Conservation (phyloP, 2,113 vertebrate species). For the Rana temporaria region DNA sequence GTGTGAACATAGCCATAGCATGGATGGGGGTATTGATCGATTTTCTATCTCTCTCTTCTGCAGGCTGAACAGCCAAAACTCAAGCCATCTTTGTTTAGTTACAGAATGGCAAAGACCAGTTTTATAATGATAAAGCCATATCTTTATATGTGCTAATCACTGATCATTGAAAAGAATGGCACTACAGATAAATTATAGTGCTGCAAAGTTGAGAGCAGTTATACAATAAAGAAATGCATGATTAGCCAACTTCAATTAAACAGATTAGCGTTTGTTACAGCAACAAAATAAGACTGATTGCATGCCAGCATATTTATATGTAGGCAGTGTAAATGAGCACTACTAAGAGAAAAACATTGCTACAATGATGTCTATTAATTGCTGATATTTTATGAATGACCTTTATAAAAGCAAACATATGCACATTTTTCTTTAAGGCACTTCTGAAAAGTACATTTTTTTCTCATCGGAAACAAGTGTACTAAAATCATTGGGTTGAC, state of each 20-base stretch:
- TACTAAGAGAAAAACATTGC: not conserved
- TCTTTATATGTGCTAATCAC: not conserved
- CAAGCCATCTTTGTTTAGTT: too few relatives aligned
- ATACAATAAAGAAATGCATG: not conserved
- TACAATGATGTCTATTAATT: not conserved
- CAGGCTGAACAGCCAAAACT: too few relatives aligned
- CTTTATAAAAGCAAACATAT: not conserved
- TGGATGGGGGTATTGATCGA: too few relatives aligned
- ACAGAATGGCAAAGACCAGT: too few relatives aligned
- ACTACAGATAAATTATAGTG: not conserved
- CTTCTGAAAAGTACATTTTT: too few relatives aligned
- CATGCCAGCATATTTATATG: too few relatives aligned
- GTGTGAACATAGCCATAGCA: too few relatives aligned
- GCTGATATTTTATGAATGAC: not conserved
- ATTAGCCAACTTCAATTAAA: not conserved
- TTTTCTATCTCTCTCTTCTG: too few relatives aligned
- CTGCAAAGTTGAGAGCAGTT: not conserved
- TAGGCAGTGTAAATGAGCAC: not conserved
- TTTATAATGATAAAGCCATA: too few relatives aligned
- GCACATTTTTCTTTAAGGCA: not conserved
- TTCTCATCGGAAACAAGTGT: too few relatives aligned
- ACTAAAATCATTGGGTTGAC: too few relatives aligned
- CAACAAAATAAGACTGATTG: too few relatives aligned
- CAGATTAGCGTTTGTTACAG: not conserved
- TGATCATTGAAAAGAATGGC: not conserved